A percentile compares a stretch with the other conserved stretches of the same genome.
Conservation (phyloP, 2,797 vertebrate species). For the Acrocephalus scirpaceus region DNA sequence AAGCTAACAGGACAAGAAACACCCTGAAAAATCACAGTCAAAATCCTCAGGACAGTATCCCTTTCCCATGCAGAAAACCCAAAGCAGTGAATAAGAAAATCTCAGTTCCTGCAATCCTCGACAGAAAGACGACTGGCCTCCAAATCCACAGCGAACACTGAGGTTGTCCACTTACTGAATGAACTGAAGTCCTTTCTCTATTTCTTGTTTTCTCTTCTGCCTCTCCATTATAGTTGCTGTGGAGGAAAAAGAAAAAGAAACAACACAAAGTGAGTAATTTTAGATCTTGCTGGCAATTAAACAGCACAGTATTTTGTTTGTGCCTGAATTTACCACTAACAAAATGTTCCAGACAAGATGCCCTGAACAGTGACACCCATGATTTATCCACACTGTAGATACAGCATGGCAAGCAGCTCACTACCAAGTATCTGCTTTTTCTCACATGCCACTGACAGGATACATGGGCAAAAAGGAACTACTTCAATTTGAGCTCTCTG, state of each 20-base stretch:
- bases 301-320: background rate
- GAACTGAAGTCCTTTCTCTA: constrained; percentile 96
- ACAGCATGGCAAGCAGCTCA: background rate
- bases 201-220: constrained; percentile 94
- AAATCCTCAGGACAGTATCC: background rate
- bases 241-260: constrained; percentile 11
- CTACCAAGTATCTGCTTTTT: constrained; percentile 26
- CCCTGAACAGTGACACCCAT: background rate
- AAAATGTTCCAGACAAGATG: constrained; percentile 43
- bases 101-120: background rate
- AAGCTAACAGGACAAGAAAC: background rate
- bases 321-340: constrained; percentile 39
- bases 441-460: constrained; percentile 6
- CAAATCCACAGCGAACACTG: background rate
- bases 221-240: constrained; percentile 87
- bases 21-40: background rate
- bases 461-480: background rate
- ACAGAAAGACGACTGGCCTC: rapidly evolving
- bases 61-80: background rate
- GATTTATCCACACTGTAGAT: constrained; percentile 25
- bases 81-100: background rate
- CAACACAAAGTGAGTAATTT: constrained; percentile 22
- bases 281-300: constrained; percentile 24
- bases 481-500: background rate
- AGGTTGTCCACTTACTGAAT: constrained; percentile 89